A percentile compares a stretch with the other conserved stretches of the same genome.
Evolutionary conservation across 35 echinoderm and acorn worm genomes (phyloP).

Genomic region (Diadema setosum): DNA sequence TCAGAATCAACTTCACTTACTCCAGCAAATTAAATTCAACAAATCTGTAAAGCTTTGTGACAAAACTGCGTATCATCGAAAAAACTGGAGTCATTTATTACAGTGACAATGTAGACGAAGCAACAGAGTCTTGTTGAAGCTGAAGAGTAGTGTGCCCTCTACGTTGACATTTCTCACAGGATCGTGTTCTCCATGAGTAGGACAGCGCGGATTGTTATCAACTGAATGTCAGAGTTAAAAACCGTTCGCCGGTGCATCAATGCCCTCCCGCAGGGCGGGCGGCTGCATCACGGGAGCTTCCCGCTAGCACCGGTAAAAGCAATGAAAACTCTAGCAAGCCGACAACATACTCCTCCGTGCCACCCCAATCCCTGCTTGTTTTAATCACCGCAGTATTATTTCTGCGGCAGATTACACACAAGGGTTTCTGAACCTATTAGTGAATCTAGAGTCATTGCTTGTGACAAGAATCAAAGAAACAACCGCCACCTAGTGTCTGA

Average conservation of each 20-base stretch:
- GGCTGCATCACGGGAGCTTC: neutral
- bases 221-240: too few species aligned
- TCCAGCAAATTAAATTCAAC: too few species aligned
- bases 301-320: neutral
- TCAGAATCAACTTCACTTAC: too few species aligned
- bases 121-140: too few species aligned
- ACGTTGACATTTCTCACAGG: neutral
- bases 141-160: neutral
- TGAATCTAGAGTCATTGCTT: neutral
- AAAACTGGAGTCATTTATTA: too few species aligned
- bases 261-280: neutral
- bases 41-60: too few species aligned
- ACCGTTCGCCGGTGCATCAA: neutral
- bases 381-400: neutral
- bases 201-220: too few species aligned
- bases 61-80: too few species aligned
- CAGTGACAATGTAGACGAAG: too few species aligned
- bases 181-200: too few species aligned
- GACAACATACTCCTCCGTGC: neutral
- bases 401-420: conserved; percentile 17
- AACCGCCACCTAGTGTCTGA: neutral
- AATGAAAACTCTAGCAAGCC: conserved; percentile 2
- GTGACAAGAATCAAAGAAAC: neutral
- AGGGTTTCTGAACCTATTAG: neutral
- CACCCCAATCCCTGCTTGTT: neutral